Base-by-base conservation (phyloP, 2,888 invertebrate species). In the Arrhopalites spinosus region DNA sequence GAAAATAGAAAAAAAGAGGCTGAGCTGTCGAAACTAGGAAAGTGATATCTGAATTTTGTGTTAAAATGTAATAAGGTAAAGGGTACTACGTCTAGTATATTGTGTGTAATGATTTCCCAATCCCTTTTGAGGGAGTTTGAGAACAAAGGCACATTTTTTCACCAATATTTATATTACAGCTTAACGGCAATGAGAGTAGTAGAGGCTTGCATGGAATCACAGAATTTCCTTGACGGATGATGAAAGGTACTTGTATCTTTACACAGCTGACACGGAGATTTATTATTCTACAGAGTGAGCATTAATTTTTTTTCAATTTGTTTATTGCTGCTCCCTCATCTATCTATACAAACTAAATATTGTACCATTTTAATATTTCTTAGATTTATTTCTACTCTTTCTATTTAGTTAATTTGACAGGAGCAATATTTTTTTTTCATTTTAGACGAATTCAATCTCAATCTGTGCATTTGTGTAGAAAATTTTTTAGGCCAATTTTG, bases 131-230 rank as follows among this genome's bases (percentile, higher is more conserved):
- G 13, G n/a, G 36, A 36, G 36, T 36, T 50, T 61, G 61, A 43
- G 59, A 30, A 25, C 30, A 63, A 72, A 72, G 72, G 72, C 72
- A 72, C 72, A 29, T 63, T 11, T 43, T 59, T 53, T 53, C 23
- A 53, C 53, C 5, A 1, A 47, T 67, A 66, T 43, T 66, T 66
- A 30, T 66, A 69, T 50, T 59, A 29, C 36, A 71, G 71, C 71
- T 71, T 71, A 71, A 59, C 66, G 20, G 63, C 61, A 47, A 63
- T 25, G 59, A 71, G 71, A 61, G 56, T 59, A 30, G 64, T 59
- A 70, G 61, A 72, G 72, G 72, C 72, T 69, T 69, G 50, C 17
- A 47, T 72, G 72, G 50, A 72, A 72, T 72, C 72, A 72, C 72
- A 72, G 72, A 27, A 63, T 72, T 64, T 63, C n/a, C 64, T 43